A percentile compares a stretch with the other conserved stretches of the same genome.
Conservation (phyloP, 2,888 invertebrate genomes). For the Julus scandinavius region DNA sequence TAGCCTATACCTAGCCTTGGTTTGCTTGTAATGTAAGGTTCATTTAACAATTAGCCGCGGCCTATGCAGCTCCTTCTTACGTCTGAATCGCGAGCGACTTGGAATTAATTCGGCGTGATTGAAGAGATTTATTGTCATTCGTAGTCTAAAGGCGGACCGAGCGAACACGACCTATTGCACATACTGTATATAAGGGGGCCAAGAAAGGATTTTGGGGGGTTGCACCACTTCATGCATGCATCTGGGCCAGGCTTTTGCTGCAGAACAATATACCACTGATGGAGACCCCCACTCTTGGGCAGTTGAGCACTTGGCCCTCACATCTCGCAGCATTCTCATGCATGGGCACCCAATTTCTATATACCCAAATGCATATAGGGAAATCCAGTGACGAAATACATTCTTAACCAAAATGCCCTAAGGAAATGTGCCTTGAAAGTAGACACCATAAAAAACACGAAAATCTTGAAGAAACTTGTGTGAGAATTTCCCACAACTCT, state of each 20-base stretch:
- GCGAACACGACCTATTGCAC: conserved; percentile 5
- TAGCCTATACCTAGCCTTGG: conserved; percentile 33
- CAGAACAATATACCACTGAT: not conserved
- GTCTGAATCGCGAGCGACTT: conserved; percentile 42
- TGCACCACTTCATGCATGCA: not conserved
- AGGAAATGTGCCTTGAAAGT: no score
- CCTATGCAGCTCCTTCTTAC: conserved; percentile 46
- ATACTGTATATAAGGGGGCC: not conserved
- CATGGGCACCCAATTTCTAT: conserved; percentile 1
- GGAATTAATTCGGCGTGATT: conserved; percentile 56
- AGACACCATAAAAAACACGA: no score
- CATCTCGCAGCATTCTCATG: not conserved
- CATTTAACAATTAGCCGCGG: conserved; percentile 56
- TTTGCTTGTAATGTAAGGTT: conserved; percentile 52
- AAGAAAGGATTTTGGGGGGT: conserved; percentile 21
- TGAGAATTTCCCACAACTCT: no score
- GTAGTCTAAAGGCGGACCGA: conserved; percentile 24
- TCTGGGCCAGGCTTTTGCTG: conserved; percentile 5
- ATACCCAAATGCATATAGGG: not conserved
- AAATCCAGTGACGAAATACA: not conserved
- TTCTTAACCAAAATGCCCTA: not conserved
- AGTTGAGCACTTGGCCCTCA: not conserved
- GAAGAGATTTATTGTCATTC: conserved; percentile 56
- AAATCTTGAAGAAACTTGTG: no score
- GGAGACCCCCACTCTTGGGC: conserved; percentile 2